phyloP scores from a whole-genome alignment of 2,888 invertebrate genomes.

The Ophraella communa region DNA sequence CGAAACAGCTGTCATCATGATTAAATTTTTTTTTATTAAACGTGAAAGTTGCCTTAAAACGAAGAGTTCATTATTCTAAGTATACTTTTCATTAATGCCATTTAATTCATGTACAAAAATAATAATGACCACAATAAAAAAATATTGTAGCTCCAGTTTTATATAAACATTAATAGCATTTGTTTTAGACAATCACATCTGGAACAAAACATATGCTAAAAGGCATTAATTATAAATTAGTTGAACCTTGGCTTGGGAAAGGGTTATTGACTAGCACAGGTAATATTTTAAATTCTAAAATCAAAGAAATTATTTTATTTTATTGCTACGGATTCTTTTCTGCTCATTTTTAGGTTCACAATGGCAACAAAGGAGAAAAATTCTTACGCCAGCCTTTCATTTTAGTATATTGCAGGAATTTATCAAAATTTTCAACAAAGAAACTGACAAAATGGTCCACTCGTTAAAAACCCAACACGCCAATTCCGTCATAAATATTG shows the following conservation, averaged over 20 bases:
- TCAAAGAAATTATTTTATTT: background rate
- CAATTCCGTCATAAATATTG: conserved; percentile 55
- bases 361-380: conserved; percentile 45
- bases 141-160: too few relatives aligned
- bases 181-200: conserved; percentile 26
- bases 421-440: conserved; percentile 41
- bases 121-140: too few relatives aligned
- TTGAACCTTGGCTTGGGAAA: conserved; percentile 33
- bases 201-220: conserved; percentile 31
- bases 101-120: too few relatives aligned
- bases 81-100: too few relatives aligned
- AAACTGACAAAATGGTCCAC: conserved; percentile 40
- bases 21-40: too few relatives aligned
- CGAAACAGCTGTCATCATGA: too few relatives aligned
- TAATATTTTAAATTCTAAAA: conserved; percentile 11
- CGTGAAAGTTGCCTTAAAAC: too few relatives aligned
- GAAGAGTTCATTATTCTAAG: too few relatives aligned
- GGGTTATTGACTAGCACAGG: conserved; percentile 35
- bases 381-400: conserved; percentile 48
- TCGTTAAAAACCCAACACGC: conserved; percentile 44
- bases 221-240: conserved; percentile 19
- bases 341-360: conserved; percentile 39
- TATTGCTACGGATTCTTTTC: too few relatives aligned
- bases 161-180: too few relatives aligned
- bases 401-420: conserved; percentile 46